A percentile compares a stretch with the other conserved stretches of the same genome.
These are phyloP conservation scores for Asteroscopus sphinx DNA, from an alignment of 2,888 invertebrate species.

Conservation along the genomic window DNA sequence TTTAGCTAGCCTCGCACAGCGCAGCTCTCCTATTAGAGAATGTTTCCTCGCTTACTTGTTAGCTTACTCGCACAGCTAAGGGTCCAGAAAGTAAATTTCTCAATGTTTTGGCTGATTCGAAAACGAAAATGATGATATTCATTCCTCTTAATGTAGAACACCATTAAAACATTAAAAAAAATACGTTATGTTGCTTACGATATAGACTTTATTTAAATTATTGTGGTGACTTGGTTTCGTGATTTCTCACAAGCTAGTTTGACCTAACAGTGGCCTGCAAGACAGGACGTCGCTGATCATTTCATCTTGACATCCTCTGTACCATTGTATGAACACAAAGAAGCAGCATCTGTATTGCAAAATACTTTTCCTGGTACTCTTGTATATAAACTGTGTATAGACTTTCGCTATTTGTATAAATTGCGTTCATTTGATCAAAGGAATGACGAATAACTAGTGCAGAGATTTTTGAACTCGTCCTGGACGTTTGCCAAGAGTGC, in stretches of 20 bases:
- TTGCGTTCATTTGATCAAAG: slow-evolving; percentile 22
- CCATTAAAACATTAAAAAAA: too few species aligned
- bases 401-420: slow-evolving; percentile 26
- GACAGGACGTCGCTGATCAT: slow-evolving; percentile 48
- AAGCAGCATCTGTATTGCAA: slow-evolving; percentile 19
- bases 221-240: slow-evolving; percentile 17
- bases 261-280: slow-evolving; percentile 19
- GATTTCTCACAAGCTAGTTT: slow-evolving; percentile 24
- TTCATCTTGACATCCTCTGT: slow-evolving; percentile 44
- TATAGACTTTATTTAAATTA: too few species aligned
- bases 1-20: too few species aligned
- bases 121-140: too few species aligned
- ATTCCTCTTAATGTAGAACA: too few species aligned
- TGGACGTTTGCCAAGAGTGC: slow-evolving; percentile 42
- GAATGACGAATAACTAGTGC: slow-evolving; percentile 27
- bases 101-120: too few species aligned
- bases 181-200: too few species aligned
- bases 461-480: background rate
- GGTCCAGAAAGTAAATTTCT: too few species aligned
- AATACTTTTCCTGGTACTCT: slow-evolving; percentile 18
- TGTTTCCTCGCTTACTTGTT: too few species aligned
- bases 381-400: too few species aligned
- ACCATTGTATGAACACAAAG: slow-evolving; percentile 44
- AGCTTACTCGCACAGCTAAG: too few species aligned
- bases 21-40: too few species aligned